These are phyloP conservation scores for Polymixis lichenea DNA, from an alignment of 2,888 invertebrate genomes.

Conservation along the genomic window DNA sequence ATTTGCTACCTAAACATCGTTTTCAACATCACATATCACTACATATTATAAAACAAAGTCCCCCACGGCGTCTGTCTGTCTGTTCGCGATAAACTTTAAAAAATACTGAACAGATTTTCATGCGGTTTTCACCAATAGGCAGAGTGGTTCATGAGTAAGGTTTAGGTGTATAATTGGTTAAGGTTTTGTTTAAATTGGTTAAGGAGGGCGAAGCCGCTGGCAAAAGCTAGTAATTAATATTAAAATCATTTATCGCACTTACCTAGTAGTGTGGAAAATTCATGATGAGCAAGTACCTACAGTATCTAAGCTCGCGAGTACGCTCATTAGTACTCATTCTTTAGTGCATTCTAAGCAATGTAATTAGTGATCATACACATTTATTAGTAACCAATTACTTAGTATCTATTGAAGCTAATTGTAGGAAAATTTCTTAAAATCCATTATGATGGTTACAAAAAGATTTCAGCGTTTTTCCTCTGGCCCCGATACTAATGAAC, in stretches of 20 bases:
- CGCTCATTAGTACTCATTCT: not conserved
- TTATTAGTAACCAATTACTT: not conserved
- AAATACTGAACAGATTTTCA: no score
- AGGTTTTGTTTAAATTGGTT: no score
- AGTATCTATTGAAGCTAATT: not conserved
- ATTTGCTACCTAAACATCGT: constrained; percentile 5
- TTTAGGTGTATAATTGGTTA: no score
- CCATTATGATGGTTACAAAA: not conserved
- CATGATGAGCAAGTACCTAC: not conserved
- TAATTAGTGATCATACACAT: not conserved
- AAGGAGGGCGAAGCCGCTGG: no score
- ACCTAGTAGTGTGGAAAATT: not conserved
- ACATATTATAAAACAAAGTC: no score
- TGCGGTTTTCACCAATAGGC: no score
- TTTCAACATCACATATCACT: not conserved
- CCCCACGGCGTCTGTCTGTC: no score
- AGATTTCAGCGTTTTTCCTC: constrained; percentile 13
- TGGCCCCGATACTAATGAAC: constrained; percentile 17
- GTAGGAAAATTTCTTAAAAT: not conserved
- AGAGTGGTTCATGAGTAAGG: no score
- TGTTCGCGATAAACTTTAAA: no score
- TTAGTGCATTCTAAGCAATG: not conserved
- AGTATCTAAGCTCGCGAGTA: not conserved
- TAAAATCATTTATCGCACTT: not conserved
- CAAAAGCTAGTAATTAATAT: no score